Evolutionary conservation across 2,797 vertebrate species (phyloP).

Genomic region (Eremophila alpestris): DNA sequence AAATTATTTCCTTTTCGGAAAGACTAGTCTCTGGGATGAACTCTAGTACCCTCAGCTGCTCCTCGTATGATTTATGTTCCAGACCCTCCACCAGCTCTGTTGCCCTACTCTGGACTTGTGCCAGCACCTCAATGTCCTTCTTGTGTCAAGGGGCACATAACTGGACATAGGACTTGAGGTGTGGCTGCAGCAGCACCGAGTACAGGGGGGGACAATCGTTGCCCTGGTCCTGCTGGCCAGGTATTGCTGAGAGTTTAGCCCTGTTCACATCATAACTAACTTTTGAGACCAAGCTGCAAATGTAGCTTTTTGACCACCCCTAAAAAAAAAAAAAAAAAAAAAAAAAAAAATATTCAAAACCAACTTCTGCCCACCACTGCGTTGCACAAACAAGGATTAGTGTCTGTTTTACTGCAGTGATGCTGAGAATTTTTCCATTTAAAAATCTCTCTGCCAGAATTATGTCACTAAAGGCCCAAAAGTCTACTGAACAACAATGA

Average conservation of each 20-base stretch:
- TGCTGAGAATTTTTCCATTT: not conserved
- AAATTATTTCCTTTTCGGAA: not conserved
- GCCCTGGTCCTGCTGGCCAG: not conserved
- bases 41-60: not conserved
- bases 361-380: not conserved
- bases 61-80: not conserved
- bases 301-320: not conserved
- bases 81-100: not conserved
- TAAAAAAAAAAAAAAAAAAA: not conserved
- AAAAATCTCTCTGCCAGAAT: not conserved
- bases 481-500: not conserved
- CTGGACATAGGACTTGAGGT: accelerated
- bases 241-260: accelerated
- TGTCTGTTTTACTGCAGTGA: not conserved
- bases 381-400: not conserved
- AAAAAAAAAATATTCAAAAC: not conserved
- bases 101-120: not conserved
- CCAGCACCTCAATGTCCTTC: not conserved
- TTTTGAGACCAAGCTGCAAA: not conserved
- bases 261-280: not conserved
- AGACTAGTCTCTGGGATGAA: not conserved
- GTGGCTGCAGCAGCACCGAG: accelerated
- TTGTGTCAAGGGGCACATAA: not conserved
- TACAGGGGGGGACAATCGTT: not conserved
- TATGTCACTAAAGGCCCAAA: not conserved